Conservation (phyloP, 1,140 invertebrate species). For the Drosophila pseudoananassae region DNA sequence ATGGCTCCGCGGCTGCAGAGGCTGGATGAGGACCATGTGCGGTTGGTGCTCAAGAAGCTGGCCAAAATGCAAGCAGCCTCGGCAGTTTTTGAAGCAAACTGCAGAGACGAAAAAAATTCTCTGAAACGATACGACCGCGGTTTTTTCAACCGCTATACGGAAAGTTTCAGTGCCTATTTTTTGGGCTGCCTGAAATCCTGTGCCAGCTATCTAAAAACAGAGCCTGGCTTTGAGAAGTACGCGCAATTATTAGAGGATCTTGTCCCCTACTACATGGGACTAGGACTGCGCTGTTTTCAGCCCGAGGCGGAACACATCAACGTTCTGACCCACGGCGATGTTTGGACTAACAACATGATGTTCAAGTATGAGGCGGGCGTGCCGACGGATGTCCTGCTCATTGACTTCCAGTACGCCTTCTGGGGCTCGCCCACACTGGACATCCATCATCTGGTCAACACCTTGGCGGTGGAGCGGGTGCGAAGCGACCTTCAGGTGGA, state of each 20-base stretch:
- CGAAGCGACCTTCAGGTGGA: constrained; percentile 37
- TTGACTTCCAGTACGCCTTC: constrained; percentile 73
- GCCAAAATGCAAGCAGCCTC: constrained; percentile 86
- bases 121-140: constrained; percentile 56
- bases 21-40: constrained; percentile 85
- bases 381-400: constrained; percentile 84
- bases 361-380: constrained; percentile 86
- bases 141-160: constrained; percentile 64
- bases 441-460: constrained; percentile 72
- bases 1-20: constrained; percentile 85
- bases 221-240: constrained; percentile 24
- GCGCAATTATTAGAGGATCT: constrained; percentile 38
- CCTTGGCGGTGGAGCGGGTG: constrained; percentile 52
- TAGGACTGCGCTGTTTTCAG: constrained; percentile 59
- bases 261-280: constrained; percentile 44
- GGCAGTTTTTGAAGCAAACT: constrained; percentile 29
- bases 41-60: constrained; percentile 85
- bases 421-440: constrained; percentile 70
- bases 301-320: constrained; percentile 85
- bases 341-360: constrained; percentile 88
- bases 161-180: constrained; percentile 55
- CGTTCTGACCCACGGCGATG: constrained; percentile 88
- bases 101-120: neutral
- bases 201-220: constrained; percentile 24
- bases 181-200: constrained; percentile 48